Conservation (phyloP, 2,888 invertebrate genomes). For the Microctonus hyperodae region DNA sequence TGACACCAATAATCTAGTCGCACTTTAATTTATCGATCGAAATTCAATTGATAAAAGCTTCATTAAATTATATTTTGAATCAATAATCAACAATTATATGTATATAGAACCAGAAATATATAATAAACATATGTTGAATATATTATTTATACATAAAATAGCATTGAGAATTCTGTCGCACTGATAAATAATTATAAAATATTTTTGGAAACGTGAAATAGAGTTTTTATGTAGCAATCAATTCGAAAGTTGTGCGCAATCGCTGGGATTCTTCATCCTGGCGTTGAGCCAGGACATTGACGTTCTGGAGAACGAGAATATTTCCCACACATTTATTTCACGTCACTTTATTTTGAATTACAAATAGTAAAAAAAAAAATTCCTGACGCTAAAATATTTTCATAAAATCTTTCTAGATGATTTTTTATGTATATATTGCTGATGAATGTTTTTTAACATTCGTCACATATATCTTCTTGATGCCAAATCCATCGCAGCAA, state of each 20-base stretch:
- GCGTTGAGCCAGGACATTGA: conserved; percentile 20
- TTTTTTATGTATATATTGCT: too few species aligned
- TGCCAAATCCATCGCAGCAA: neutral
- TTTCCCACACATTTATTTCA: neutral
- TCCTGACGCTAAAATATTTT: too few species aligned
- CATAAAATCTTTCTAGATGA: too few species aligned
- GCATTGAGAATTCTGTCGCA: neutral
- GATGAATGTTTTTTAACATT: too few species aligned
- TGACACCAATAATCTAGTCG: neutral
- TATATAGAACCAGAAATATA: too few species aligned
- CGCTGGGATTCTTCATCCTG: conserved; percentile 13
- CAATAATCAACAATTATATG: too few species aligned
- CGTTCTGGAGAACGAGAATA: conserved; percentile 19
- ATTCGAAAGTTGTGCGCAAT: conserved; percentile 24
- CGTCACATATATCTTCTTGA: too few species aligned
- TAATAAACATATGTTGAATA: too few species aligned
- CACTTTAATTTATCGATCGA: neutral
- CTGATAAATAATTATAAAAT: neutral
- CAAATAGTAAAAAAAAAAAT: too few species aligned
- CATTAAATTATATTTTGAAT: too few species aligned
- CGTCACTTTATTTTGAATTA: neutral
- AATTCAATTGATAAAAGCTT: neutral
- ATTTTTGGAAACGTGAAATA: too few species aligned
- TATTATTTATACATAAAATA: neutral
- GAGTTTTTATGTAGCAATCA: conserved; percentile 8